phyloP scores from a whole-genome alignment of 2,113 vertebrate species.

The Rutilus rutilus region DNA sequence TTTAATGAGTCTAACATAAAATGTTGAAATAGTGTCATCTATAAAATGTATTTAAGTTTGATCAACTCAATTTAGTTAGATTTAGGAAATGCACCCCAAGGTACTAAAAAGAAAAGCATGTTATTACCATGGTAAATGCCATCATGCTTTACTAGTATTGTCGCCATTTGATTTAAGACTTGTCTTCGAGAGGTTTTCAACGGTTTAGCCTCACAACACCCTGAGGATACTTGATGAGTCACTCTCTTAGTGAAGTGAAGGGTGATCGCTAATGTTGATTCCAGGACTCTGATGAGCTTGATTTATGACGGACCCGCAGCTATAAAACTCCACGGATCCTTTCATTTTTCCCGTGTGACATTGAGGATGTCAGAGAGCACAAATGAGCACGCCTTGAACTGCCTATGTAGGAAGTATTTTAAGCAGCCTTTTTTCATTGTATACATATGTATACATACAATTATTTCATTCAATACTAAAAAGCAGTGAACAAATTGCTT shows the following conservation, averaged over 20 bases:
- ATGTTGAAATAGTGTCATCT: too few relatives aligned
- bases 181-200: slow-evolving; percentile 1
- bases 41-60: too few relatives aligned
- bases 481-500: too few relatives aligned
- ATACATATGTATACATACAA: background rate
- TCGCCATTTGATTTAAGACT: background rate
- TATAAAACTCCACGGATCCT: background rate
- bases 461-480: background rate
- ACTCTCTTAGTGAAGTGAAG: background rate
- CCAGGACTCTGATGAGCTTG: background rate
- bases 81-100: background rate
- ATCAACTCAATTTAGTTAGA: too few relatives aligned
- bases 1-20: too few relatives aligned
- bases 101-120: background rate
- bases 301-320: background rate
- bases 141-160: background rate
- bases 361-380: background rate
- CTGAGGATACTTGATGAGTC: background rate
- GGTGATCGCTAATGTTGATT: slow-evolving; percentile 32
- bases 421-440: background rate
- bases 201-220: slow-evolving; percentile 10
- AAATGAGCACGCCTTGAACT: too few relatives aligned
- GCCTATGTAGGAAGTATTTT: background rate
- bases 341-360: background rate
- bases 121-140: background rate